phyloP scores from a whole-genome alignment of 2,113 vertebrate species.

The Lanius collurio region DNA sequence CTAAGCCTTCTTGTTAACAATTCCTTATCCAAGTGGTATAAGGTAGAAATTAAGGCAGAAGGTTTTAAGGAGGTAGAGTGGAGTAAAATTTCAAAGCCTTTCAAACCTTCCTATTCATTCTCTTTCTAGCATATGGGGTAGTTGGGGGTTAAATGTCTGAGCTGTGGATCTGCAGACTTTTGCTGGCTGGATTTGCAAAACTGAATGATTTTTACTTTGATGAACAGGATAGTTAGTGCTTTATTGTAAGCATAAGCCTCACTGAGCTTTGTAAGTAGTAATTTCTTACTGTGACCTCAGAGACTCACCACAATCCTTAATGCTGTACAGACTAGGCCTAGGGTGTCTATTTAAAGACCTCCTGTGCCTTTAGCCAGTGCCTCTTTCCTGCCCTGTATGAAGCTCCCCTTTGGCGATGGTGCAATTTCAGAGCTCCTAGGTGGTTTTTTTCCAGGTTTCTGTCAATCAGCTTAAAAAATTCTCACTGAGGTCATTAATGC shows the following conservation, averaged over 20 bases:
- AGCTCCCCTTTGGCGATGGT: neutral
- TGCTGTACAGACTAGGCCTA: neutral
- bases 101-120: neutral
- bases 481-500: conserved; percentile 30
- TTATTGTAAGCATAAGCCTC: neutral
- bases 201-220: conserved; percentile 32
- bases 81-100: neutral
- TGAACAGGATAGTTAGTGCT: conserved; percentile 39
- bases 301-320: neutral
- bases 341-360: neutral
- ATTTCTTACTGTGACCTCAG: conserved; percentile 18
- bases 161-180: neutral
- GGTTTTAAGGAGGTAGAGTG: neutral
- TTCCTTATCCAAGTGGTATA: neutral
- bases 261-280: neutral
- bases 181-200: conserved; percentile 14
- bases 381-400: neutral
- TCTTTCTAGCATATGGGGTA: neutral
- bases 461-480: conserved; percentile 52
- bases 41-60: neutral
- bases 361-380: neutral
- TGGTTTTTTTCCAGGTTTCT: neutral
- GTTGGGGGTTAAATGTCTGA: neutral
- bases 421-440: neutral
- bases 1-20: neutral